phyloP scores from a whole-genome alignment of 2,888 invertebrate genomes.

The Drosophila recens region DNA sequence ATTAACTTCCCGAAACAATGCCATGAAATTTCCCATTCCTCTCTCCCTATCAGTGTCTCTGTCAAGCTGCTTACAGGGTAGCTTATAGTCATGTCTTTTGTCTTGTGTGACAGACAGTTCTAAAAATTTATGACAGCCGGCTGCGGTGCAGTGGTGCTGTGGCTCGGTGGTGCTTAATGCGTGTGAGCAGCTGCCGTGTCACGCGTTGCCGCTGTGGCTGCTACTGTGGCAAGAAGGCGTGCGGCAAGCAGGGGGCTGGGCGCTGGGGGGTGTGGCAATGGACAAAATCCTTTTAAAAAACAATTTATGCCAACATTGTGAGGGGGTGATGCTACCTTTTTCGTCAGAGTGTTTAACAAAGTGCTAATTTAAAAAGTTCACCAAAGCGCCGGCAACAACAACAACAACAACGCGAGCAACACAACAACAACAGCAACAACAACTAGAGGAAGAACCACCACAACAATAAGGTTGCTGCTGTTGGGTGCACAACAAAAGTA shows the following conservation, averaged over 20 bases:
- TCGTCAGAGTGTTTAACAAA: slow-evolving; percentile 82
- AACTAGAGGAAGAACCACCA: slow-evolving; percentile 45
- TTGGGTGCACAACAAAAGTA: slow-evolving; percentile 70
- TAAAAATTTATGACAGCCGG: slow-evolving; percentile 74
- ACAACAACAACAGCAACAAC: slow-evolving; percentile 37
- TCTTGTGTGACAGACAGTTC: slow-evolving; percentile 31
- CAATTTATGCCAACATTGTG: slow-evolving; percentile 74
- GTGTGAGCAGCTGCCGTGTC: slow-evolving; percentile 75
- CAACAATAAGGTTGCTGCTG: slow-evolving; percentile 46
- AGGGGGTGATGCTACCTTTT: slow-evolving; percentile 66
- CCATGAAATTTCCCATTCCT: neutral
- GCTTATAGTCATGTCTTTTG: slow-evolving; percentile 22
- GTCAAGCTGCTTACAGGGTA: slow-evolving; percentile 32
- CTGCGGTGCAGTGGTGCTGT: slow-evolving; percentile 26
- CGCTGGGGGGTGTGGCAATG: slow-evolving; percentile 41
- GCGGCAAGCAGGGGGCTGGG: neutral
- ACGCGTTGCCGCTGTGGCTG: slow-evolving; percentile 53
- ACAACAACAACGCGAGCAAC: slow-evolving; percentile 33
- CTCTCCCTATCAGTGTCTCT: neutral
- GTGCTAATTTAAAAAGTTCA: slow-evolving; percentile 84
- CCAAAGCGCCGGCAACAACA: slow-evolving; percentile 49
- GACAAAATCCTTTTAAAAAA: slow-evolving; percentile 80
- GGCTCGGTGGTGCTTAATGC: slow-evolving; percentile 67
- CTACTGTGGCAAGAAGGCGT: slow-evolving; percentile 5
- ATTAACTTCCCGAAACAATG: neutral